A percentile compares a stretch with the other conserved stretches of the same genome.
These are phyloP conservation scores for Lacerta bilineata DNA, from an alignment of 2,797 vertebrate species.

Conservation along the genomic window DNA sequence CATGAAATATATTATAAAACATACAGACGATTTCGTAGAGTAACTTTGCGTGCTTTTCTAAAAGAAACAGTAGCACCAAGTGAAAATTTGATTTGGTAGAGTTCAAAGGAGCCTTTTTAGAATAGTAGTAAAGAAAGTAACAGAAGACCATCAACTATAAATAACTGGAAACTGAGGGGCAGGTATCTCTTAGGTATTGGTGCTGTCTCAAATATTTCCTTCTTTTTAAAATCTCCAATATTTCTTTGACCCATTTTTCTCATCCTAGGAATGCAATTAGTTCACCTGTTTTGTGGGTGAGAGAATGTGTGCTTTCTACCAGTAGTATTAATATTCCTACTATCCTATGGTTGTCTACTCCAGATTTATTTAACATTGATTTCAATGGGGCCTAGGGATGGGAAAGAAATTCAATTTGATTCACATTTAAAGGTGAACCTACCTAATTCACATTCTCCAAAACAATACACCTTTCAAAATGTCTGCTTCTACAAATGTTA, in stretches of 20 bases:
- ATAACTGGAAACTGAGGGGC: neutral
- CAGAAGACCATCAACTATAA: neutral
- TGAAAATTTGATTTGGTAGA: neutral
- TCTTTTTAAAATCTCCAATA: neutral
- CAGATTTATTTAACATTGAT: no score
- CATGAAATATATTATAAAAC: conserved; percentile 19
- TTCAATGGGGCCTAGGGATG: no score
- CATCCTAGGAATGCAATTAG: neutral
- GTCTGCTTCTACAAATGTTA: no score
- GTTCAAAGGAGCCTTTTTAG: neutral
- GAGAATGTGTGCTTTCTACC: neutral
- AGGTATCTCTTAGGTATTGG: neutral
- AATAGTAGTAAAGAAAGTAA: neutral
- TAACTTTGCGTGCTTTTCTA: neutral
- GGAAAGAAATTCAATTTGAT: no score
- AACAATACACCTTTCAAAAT: no score
- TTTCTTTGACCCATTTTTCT: neutral
- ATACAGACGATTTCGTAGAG: neutral
- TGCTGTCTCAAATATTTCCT: neutral
- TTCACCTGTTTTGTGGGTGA: no score
- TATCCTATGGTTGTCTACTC: no score
- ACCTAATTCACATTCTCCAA: no score
- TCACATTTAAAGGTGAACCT: no score
- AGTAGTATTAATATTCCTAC: no score
- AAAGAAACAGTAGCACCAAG: neutral